phyloP scores from a whole-genome alignment of 2,113 vertebrate species.

The Microcebus griseorufus region DNA sequence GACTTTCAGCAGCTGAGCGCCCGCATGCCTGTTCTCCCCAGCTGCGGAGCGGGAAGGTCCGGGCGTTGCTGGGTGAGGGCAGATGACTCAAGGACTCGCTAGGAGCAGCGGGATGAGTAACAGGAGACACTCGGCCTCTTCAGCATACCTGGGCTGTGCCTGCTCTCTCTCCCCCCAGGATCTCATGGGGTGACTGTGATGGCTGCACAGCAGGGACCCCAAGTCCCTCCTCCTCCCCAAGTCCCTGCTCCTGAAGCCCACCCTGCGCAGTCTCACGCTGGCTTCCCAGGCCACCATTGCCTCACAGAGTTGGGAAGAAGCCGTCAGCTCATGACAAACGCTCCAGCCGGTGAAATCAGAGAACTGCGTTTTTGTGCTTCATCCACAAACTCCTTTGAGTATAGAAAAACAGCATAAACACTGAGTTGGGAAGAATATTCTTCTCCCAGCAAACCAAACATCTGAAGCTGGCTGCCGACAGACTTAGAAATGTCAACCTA shows the following conservation, averaged over 20 bases:
- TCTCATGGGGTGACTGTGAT: background rate
- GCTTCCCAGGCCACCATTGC: background rate
- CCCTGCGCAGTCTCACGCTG: background rate
- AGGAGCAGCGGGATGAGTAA: background rate
- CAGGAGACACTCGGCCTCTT: background rate
- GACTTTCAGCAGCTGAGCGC: background rate
- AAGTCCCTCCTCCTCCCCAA: background rate
- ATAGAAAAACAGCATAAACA: background rate
- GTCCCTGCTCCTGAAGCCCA: background rate
- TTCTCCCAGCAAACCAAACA: slow-evolving; percentile 26
- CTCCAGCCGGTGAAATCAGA: background rate
- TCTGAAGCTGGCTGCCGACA: slow-evolving; percentile 41
- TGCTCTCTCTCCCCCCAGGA: background rate
- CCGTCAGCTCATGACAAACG: background rate
- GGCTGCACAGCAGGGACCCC: background rate
- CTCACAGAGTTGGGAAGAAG: background rate
- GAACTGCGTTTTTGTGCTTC: background rate
- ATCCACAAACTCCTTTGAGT: background rate
- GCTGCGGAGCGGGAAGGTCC: background rate
- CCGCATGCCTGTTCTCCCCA: background rate
- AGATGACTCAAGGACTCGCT: background rate
- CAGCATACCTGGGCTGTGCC: background rate
- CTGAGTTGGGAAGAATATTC: background rate
- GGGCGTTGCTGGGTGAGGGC: background rate
- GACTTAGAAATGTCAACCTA: slow-evolving; percentile 46